Evolutionary conservation across 2,888 invertebrate species (phyloP).

Genomic region (Cantharis rustica): DNA sequence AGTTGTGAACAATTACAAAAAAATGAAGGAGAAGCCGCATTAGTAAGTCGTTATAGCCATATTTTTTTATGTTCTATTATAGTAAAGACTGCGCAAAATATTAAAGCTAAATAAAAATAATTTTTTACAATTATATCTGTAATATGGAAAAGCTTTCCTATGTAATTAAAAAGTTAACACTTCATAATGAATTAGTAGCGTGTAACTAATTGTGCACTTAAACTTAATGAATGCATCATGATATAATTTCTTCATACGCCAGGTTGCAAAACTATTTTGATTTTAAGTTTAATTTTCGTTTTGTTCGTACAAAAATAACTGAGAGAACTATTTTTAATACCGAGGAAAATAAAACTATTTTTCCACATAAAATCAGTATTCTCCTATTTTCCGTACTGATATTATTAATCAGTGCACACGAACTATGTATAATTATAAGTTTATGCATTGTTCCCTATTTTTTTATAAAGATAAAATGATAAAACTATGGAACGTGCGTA

Average conservation of each 20-base stretch:
- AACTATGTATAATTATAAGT: background rate
- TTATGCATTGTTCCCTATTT: background rate
- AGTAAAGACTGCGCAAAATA: background rate
- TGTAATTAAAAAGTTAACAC: background rate
- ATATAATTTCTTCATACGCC: background rate
- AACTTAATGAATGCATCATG: background rate
- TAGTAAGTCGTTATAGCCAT: background rate
- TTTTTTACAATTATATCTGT: background rate
- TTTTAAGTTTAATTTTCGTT: background rate
- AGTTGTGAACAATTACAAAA: background rate
- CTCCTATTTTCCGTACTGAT: no score
- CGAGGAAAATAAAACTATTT: background rate
- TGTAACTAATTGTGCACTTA: background rate
- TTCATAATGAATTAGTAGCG: background rate
- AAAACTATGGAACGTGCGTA: background rate
- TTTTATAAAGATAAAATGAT: background rate
- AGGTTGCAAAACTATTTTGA: background rate
- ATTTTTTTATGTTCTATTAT: background rate
- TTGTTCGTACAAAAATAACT: background rate
- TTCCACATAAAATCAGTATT: background rate
- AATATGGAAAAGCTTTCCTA: background rate
- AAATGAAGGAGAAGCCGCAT: background rate
- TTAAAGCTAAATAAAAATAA: background rate
- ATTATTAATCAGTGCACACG: no score
- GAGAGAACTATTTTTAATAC: background rate